Evolutionary conservation across 37 sponge, comb jelly and placozoan species (phyloP).

Genomic region (Beroe forskalii): DNA sequence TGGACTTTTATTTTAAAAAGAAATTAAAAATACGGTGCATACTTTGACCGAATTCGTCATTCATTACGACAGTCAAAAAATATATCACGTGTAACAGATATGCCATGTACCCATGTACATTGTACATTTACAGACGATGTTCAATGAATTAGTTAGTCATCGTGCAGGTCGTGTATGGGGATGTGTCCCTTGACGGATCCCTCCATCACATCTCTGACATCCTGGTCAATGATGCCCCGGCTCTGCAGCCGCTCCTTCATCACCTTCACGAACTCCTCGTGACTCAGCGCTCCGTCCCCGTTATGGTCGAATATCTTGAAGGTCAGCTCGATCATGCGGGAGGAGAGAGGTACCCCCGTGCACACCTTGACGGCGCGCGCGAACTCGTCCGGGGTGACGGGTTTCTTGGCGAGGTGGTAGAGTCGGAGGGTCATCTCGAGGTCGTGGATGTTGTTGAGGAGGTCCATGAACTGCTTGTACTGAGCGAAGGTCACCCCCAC

Average conservation of each 20-base stretch:
- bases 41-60: too few species aligned
- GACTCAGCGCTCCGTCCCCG: neutral
- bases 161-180: too few species aligned
- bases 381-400: slow-evolving; percentile 10
- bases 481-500: neutral
- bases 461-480: slow-evolving; percentile 13
- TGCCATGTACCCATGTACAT: too few species aligned
- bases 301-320: slow-evolving; percentile 13
- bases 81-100: too few species aligned
- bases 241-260: neutral
- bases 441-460: slow-evolving; percentile 20
- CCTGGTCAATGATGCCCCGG: neutral
- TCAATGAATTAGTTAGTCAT: too few species aligned
- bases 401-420: neutral
- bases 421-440: neutral
- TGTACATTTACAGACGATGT: too few species aligned
- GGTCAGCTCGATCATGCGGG: neutral
- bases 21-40: too few species aligned
- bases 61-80: too few species aligned
- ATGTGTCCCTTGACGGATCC: neutral
- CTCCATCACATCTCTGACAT: neutral
- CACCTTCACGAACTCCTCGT: neutral
- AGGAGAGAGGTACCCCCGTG: neutral
- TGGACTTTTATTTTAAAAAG: too few species aligned
- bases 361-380: neutral